Evolutionary conservation across 1,140 invertebrate genomes (phyloP).

Genomic region (Drosophila tsacasi): DNA sequence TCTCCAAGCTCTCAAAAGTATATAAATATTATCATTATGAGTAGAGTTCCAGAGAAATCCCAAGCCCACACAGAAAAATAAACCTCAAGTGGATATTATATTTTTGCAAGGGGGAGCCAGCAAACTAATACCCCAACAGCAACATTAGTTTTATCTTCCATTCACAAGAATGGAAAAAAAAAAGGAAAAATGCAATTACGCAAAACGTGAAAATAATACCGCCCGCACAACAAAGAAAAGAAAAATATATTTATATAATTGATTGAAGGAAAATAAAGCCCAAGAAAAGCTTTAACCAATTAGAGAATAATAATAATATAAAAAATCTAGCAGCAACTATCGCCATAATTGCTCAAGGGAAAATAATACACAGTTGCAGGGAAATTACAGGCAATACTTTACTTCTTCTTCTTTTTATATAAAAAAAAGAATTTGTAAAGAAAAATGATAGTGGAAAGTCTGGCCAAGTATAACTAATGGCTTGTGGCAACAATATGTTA

Average conservation of each 20-base stretch:
- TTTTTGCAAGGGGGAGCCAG: not conserved
- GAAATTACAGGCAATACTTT: not conserved
- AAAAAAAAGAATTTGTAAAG: not conserved
- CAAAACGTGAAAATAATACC: conserved; percentile 4
- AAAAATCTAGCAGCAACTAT: not conserved
- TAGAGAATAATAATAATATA: conserved; percentile 6
- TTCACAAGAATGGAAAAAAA: not conserved
- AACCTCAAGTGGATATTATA: not conserved
- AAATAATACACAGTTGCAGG: not conserved
- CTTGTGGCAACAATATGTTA: not conserved
- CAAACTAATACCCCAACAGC: not conserved
- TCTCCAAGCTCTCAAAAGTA: not conserved
- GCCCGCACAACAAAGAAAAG: not conserved
- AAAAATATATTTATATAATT: conserved; percentile 2
- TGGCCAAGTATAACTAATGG: not conserved
- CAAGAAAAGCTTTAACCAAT: conserved; percentile 5
- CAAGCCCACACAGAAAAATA: not conserved
- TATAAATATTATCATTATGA: not conserved
- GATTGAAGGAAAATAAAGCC: conserved; percentile 14
- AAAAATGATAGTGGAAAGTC: not conserved
- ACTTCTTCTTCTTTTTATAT: no score
- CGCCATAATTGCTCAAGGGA: not conserved
- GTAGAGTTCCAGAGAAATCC: not conserved
- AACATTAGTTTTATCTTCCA: not conserved
- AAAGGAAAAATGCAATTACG: not conserved